A percentile compares a stretch with the other conserved stretches of the same genome.
These are phyloP conservation scores for Protobothrops flavoviridis DNA, from an alignment of 2,113 vertebrate species.

Conservation along the genomic window DNA sequence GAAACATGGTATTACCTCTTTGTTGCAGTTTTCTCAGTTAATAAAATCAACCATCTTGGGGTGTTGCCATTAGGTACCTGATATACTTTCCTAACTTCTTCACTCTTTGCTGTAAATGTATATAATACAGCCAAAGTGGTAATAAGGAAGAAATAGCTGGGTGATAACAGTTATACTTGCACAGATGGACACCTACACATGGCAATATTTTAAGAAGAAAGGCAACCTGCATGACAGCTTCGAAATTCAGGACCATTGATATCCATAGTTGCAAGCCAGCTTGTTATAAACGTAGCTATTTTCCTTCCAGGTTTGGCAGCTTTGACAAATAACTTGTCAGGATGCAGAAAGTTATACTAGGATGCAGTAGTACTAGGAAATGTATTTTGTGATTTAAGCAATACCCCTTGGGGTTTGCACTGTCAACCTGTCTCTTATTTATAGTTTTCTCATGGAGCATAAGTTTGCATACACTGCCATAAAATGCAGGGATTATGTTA, in stretches of 20 bases:
- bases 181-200: not conserved
- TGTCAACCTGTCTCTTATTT: slow-evolving; percentile 22
- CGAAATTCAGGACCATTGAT: slow-evolving; percentile 10
- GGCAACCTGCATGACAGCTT: not conserved
- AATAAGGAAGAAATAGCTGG: not conserved
- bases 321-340: not conserved
- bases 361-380: not conserved
- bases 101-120: not conserved
- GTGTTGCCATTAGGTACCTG: not conserved
- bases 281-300: slow-evolving; percentile 19
- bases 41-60: not conserved
- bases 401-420: not conserved
- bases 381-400: not conserved
- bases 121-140: slow-evolving; percentile 3
- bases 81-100: not conserved
- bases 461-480: not conserved
- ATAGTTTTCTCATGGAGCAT: not conserved
- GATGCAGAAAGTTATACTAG: not conserved
- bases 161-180: not conserved
- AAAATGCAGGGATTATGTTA: not conserved
- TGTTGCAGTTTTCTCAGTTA: not conserved
- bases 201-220: not conserved
- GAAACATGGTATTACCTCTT: not conserved
- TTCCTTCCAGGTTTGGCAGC: not conserved
- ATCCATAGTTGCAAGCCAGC: slow-evolving; percentile 9